Evolutionary conservation across 2,113 vertebrate genomes (phyloP).

Genomic region (Rhineura floridana): DNA sequence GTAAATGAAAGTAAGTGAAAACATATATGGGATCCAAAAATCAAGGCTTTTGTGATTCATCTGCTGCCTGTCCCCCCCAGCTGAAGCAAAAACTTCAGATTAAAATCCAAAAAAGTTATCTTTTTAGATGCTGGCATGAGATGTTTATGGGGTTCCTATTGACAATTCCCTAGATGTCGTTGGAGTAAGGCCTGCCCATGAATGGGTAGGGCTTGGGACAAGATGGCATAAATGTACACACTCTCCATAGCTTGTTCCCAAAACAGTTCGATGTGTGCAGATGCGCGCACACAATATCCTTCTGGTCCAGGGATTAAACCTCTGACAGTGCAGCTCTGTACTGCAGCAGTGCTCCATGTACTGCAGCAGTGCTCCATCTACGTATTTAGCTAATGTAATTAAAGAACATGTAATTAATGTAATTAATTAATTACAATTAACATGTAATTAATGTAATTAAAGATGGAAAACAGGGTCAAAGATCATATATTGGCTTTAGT

Average conservation of each 20-base stretch:
- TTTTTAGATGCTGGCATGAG: not conserved
- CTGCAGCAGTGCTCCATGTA: not conserved
- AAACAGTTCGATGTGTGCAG: not conserved
- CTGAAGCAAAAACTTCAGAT: too few relatives aligned
- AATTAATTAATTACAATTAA: too few relatives aligned
- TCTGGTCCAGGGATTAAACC: not conserved
- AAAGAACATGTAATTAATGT: too few relatives aligned
- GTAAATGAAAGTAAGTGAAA: constrained; percentile 21
- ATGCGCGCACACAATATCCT: not conserved
- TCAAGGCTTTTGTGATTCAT: not conserved
- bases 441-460: not conserved
- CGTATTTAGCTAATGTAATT: not conserved
- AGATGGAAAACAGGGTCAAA: constrained; percentile 1
- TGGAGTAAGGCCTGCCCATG: too few relatives aligned
- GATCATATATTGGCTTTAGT: not conserved
- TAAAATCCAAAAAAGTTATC: not conserved
- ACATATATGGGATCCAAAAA: not conserved
- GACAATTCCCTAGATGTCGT: too few relatives aligned
- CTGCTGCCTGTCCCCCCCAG: not conserved
- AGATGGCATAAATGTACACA: not conserved
- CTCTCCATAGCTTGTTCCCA: not conserved
- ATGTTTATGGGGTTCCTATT: too few relatives aligned
- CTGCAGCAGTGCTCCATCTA: not conserved
- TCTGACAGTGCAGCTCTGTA: not conserved
- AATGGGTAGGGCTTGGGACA: not conserved